Conservation (phyloP, 2,113 vertebrate species). For the Speoplatyrhinus poulsoni region DNA sequence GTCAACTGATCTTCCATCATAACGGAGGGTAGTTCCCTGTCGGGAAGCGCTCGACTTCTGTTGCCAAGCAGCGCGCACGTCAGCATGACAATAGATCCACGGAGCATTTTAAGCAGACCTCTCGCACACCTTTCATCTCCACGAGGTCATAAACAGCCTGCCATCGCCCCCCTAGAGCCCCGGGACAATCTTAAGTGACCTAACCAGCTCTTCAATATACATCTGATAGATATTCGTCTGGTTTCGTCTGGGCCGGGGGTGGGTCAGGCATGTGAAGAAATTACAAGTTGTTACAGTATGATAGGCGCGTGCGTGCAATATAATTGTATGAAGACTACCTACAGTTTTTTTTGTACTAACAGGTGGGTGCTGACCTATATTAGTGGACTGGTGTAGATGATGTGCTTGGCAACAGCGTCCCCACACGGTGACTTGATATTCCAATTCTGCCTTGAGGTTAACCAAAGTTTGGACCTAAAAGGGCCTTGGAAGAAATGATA, state of each 20-base stretch:
- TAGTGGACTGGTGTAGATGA: no score
- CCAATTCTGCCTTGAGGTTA: no score
- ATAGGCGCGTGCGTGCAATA: neutral
- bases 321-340: neutral
- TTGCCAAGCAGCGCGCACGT: conserved; percentile 28
- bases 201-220: conserved; percentile 50
- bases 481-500: no score
- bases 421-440: conserved; percentile 6
- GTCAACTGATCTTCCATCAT: neutral
- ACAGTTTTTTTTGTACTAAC: no score
- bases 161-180: neutral
- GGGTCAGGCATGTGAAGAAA: conserved; percentile 8
- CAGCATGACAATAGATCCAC: conserved; percentile 52
- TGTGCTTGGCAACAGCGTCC: conserved; percentile 23
- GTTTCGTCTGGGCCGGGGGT: neutral
- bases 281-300: no score
- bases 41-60: neutral
- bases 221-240: conserved; percentile 30
- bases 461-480: no score
- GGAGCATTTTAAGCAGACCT: conserved; percentile 20
- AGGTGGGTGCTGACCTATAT: no score
- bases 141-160: conserved; percentile 18
- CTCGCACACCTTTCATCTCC: conserved; percentile 49
- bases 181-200: conserved; percentile 19
- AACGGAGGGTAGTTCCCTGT: neutral